Evolutionary conservation across 1,140 invertebrate genomes (phyloP).

Genomic region (Capitella teleta): DNA sequence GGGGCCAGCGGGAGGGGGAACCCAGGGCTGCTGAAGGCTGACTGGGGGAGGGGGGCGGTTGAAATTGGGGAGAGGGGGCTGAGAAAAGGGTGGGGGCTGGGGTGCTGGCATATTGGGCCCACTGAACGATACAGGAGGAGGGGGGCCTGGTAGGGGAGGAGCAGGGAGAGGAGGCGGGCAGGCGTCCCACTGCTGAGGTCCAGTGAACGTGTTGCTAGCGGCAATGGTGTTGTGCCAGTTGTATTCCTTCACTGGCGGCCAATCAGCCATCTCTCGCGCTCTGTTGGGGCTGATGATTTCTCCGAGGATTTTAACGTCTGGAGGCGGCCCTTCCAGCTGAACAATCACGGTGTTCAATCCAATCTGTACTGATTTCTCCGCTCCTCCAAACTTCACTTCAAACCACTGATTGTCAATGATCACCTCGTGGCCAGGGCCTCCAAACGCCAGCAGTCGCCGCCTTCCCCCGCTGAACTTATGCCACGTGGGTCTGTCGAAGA

Average conservation of each 20-base stretch:
- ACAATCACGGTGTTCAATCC: constrained; percentile 33
- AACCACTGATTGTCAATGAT: constrained; percentile 57
- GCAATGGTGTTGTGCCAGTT: background rate
- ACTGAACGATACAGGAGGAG: too few relatives aligned
- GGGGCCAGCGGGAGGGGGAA: too few relatives aligned
- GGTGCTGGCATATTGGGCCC: too few relatives aligned
- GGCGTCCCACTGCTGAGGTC: background rate
- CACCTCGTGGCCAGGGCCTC: constrained; percentile 73
- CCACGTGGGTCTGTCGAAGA: constrained; percentile 68
- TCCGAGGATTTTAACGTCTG: constrained; percentile 50
- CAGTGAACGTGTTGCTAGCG: background rate
- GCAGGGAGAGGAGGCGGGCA: background rate
- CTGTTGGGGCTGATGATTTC: constrained; percentile 17
- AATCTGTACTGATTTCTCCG: constrained; percentile 25
- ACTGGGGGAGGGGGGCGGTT: too few relatives aligned
- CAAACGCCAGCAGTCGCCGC: constrained; percentile 70
- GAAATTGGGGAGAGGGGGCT: too few relatives aligned
- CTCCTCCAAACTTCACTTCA: constrained; percentile 35
- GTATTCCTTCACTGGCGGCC: background rate
- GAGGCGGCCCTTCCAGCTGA: constrained; percentile 65
- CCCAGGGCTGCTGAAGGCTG: too few relatives aligned
- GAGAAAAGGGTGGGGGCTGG: too few relatives aligned
- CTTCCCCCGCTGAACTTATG: constrained; percentile 55
- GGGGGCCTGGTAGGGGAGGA: too few relatives aligned
- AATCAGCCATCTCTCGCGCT: background rate